A percentile compares a stretch with the other conserved stretches of the same genome.
Conservation (phyloP, 2,888 invertebrate genomes). For the Spialia ferax region DNA sequence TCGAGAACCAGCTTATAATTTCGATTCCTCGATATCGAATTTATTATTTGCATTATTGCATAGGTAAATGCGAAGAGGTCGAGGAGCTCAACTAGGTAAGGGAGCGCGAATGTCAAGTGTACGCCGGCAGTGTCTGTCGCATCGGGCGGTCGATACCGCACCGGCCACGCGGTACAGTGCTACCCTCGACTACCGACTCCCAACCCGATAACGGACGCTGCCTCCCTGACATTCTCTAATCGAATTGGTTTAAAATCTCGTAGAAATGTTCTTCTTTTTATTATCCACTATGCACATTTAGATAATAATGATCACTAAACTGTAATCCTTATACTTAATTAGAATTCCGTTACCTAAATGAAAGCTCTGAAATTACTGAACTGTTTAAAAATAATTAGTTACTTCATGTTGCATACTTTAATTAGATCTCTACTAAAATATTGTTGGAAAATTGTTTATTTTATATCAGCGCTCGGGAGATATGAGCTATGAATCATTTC, state of each 20-base stretch:
- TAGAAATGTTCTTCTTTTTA: slow-evolving; percentile 20
- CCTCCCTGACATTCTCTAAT: slow-evolving; percentile 29
- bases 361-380: not conserved
- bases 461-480: not conserved
- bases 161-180: slow-evolving; percentile 17
- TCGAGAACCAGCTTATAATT: not conserved
- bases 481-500: not conserved
- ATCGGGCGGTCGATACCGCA: slow-evolving; percentile 49
- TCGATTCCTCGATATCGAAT: not conserved
- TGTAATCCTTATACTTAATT: not conserved
- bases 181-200: slow-evolving; percentile 15
- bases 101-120: slow-evolving; percentile 76
- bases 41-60: too few species aligned
- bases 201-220: slow-evolving; percentile 27
- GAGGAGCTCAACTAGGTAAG: slow-evolving; percentile 56
- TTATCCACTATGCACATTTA: not conserved
- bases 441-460: not conserved
- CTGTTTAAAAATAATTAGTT: not conserved
- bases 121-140: slow-evolving; percentile 51
- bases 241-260: slow-evolving; percentile 33
- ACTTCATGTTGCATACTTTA: not conserved
- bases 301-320: too few species aligned
- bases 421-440: not conserved
- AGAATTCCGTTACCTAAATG: not conserved
- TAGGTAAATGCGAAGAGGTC: slow-evolving; percentile 42